Evolutionary conservation across 2,113 vertebrate species (phyloP).

Genomic region (Eulacestoma nigropectus): DNA sequence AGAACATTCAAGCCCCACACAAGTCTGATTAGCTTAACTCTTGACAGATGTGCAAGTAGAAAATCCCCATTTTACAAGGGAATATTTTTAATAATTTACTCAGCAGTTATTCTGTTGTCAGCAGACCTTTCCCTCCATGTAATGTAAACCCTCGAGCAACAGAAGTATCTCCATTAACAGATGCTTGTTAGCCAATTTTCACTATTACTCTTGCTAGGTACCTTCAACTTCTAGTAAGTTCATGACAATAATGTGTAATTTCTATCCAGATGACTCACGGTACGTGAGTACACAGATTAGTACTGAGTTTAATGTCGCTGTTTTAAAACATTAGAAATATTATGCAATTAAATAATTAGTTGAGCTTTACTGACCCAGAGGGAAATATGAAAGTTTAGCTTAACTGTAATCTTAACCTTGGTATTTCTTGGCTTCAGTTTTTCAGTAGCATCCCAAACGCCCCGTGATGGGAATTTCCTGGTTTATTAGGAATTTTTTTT

Average conservation of each 20-base stretch:
- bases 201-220: background rate
- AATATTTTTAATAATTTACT: background rate
- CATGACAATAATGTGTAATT: background rate
- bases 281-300: background rate
- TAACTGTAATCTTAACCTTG: background rate
- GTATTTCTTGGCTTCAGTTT: background rate
- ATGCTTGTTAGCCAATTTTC: background rate
- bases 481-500: background rate
- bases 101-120: background rate
- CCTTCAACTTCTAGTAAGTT: background rate
- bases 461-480: background rate
- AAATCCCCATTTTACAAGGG: background rate
- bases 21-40: background rate
- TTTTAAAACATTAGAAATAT: background rate
- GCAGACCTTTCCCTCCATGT: background rate
- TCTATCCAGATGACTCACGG: constrained; percentile 15
- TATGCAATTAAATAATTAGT: constrained; percentile 6
- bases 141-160: background rate
- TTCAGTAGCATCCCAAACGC: background rate
- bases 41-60: background rate
- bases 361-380: background rate
- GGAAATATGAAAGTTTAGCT: background rate
- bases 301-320: background rate
- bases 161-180: background rate
- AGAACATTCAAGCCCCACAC: fast-evolving